Conservation (phyloP, 2,888 invertebrate genomes). For the Macrosiphum euphorbiae region DNA sequence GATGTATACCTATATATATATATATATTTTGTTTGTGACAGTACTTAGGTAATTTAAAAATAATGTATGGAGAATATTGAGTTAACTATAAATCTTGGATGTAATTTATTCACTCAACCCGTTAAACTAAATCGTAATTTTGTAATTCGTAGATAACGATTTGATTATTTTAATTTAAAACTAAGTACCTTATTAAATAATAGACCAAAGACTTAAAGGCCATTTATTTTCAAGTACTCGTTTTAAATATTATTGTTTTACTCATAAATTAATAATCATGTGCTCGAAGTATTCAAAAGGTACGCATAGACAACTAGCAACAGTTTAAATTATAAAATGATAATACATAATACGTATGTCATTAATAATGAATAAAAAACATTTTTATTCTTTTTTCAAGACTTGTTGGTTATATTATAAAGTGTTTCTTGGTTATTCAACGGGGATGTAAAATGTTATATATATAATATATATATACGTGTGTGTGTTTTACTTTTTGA, state of each 20-base stretch:
- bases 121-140: not conserved
- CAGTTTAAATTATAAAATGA: not conserved
- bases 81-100: conserved; percentile 20
- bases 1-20: not conserved
- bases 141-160: not conserved
- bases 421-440: not conserved
- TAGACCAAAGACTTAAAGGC: not conserved
- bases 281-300: not conserved
- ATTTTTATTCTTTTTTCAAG: not conserved
- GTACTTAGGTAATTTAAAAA: not conserved
- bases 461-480: not conserved
- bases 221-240: not conserved
- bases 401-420: not conserved
- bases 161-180: not conserved
- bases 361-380: not conserved
- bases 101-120: not conserved
- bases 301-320: not conserved
- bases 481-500: not conserved
- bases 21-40: not conserved
- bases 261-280: not conserved
- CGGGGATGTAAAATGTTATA: not conserved
- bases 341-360: not conserved
- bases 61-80: not conserved
- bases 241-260: not conserved
- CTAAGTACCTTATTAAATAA: not conserved